These are phyloP conservation scores for Xestobium rufovillosum DNA, from an alignment of 2,888 invertebrate species.

Conservation along the genomic window DNA sequence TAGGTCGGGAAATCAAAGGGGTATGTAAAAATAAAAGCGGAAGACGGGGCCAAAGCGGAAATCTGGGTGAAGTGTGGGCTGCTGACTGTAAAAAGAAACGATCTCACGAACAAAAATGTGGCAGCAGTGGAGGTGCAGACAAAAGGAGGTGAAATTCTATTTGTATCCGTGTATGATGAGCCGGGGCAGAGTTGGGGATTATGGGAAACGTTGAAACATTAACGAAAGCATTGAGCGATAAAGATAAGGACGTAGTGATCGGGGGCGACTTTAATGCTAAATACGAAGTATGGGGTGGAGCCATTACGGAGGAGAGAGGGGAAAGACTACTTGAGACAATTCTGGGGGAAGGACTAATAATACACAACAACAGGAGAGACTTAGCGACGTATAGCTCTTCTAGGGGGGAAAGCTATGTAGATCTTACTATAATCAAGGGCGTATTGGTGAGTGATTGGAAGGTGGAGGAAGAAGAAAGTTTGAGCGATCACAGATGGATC, in stretches of 20 bases:
- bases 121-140: neutral
- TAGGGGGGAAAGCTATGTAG: conserved; percentile 20
- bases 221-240: conserved; percentile 1
- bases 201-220: neutral
- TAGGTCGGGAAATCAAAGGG: too few species aligned
- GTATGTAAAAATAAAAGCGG: too few species aligned
- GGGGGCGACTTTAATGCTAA: conserved; percentile 21
- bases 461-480: conserved; percentile 15
- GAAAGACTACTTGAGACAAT: conserved; percentile 13
- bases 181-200: conserved; percentile 3
- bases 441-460: conserved; percentile 10
- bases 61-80: conserved; percentile 7
- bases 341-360: conserved; percentile 4
- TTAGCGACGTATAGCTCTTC: conserved; percentile 16
- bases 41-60: too few species aligned
- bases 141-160: neutral
- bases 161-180: conserved; percentile 7
- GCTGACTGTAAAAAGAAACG: conserved; percentile 1
- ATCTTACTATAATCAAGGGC: conserved; percentile 16
- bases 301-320: conserved; percentile 17
- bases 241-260: conserved; percentile 1
- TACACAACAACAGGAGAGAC: conserved; percentile 12
- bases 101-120: neutral
- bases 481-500: conserved; percentile 20
- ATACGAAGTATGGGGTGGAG: conserved; percentile 17